phyloP scores from a whole-genome alignment of 2,113 vertebrate genomes.

The Anolis sagrei region DNA sequence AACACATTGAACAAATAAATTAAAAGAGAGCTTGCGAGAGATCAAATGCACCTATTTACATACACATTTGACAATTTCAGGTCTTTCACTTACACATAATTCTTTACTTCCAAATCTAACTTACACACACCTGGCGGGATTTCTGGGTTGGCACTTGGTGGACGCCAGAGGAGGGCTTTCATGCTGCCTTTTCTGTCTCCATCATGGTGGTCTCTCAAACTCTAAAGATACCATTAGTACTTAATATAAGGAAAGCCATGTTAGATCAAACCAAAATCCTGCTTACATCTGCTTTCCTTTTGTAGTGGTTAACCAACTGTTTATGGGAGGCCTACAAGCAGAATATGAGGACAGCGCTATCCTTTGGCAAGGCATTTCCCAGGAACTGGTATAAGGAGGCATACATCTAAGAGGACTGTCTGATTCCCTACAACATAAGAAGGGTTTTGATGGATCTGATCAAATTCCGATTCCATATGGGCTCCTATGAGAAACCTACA shows the following conservation, averaged over 20 bases:
- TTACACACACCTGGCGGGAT: slow-evolving; percentile 75
- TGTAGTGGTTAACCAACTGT: not conserved
- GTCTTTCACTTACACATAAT: not conserved
- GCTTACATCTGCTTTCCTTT: not conserved
- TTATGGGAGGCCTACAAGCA: not conserved
- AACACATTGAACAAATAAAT: too few relatives aligned
- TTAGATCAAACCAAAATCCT: not conserved
- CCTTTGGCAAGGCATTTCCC: not conserved
- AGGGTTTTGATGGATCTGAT: too few relatives aligned
- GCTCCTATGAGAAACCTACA: too few relatives aligned
- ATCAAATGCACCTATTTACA: not conserved
- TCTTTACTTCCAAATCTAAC: not conserved
- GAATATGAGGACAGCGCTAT: not conserved
- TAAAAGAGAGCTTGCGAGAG: too few relatives aligned
- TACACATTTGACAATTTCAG: too few relatives aligned
- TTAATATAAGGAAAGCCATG: not conserved
- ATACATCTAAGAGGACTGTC: not conserved
- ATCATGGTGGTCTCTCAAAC: slow-evolving; percentile 44
- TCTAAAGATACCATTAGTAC: slow-evolving; percentile 63
- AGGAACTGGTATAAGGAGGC: not conserved
- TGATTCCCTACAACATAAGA: too few relatives aligned
- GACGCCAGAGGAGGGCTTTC: slow-evolving; percentile 60
- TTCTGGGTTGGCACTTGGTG: slow-evolving; percentile 65
- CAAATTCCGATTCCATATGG: too few relatives aligned
- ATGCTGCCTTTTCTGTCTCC: slow-evolving; percentile 27